Evolutionary conservation across 2,888 invertebrate genomes (phyloP).

Genomic region (Tipula vernalis): DNA sequence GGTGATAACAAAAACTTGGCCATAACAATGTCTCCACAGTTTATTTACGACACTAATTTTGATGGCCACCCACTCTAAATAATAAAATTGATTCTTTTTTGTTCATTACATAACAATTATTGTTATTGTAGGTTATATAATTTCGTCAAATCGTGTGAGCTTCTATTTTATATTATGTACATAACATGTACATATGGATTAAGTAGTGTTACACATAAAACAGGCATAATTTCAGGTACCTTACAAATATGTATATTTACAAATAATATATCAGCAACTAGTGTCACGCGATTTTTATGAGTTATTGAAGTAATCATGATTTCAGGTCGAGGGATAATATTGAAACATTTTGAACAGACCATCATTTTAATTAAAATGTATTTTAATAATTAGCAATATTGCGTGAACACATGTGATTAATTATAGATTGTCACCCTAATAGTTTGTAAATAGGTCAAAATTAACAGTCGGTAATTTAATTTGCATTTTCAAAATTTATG

Average conservation of each 20-base stretch:
- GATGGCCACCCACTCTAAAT: background rate
- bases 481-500: background rate
- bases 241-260: background rate
- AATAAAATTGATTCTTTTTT: background rate
- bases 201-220: background rate
- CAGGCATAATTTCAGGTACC: background rate
- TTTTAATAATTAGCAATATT: background rate
- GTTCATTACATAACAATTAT: background rate
- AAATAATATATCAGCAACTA: background rate
- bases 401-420: background rate
- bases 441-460: background rate
- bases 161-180: background rate
- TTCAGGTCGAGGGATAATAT: background rate
- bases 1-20: background rate
- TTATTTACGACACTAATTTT: background rate
- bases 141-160: background rate
- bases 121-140: background rate
- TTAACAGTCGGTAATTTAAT: background rate
- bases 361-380: background rate
- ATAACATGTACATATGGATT: background rate
- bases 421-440: too few species aligned
- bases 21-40: background rate
- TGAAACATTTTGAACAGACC: background rate
- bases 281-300: background rate
- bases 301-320: background rate